A percentile compares a stretch with the other conserved stretches of the same genome.
These are phyloP conservation scores for Himalopsyche anomala DNA, from an alignment of 2,888 invertebrate genomes.

Conservation along the genomic window DNA sequence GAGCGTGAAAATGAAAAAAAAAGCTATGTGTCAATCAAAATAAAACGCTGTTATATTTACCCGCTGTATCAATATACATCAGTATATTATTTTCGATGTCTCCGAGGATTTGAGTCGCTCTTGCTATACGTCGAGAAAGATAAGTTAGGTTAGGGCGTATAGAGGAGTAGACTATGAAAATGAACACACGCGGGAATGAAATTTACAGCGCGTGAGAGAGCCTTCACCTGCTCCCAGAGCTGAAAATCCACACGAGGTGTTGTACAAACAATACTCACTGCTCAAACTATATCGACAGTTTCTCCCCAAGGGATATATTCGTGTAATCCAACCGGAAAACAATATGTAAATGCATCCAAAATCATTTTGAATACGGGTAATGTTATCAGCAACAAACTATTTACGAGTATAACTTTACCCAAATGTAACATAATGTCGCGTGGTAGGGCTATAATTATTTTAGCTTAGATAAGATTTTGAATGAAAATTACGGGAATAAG, in stretches of 20 bases:
- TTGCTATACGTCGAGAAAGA: background rate
- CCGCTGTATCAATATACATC: too few species aligned
- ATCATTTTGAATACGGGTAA: too few species aligned
- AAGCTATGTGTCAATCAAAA: background rate
- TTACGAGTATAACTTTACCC: too few species aligned
- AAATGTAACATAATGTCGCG: too few species aligned
- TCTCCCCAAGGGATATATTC: background rate
- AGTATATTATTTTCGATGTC: background rate
- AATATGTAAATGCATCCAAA: too few species aligned
- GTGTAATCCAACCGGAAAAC: background rate
- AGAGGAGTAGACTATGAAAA: background rate
- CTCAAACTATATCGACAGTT: background rate
- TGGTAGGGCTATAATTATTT: too few species aligned
- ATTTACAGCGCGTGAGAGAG: constrained; percentile 16
- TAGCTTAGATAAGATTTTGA: too few species aligned
- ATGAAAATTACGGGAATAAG: too few species aligned
- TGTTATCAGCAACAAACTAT: too few species aligned
- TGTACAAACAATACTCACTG: constrained; percentile 4
- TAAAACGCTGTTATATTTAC: background rate
- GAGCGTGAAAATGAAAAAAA: too few species aligned
- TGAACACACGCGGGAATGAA: background rate
- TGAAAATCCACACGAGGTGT: background rate
- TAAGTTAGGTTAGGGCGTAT: constrained; percentile 1
- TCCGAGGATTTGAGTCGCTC: background rate
- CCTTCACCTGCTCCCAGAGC: constrained; percentile 1